Evolutionary conservation across 2,888 invertebrate species (phyloP).

Genomic region (Trichogramma dendrolimi): DNA sequence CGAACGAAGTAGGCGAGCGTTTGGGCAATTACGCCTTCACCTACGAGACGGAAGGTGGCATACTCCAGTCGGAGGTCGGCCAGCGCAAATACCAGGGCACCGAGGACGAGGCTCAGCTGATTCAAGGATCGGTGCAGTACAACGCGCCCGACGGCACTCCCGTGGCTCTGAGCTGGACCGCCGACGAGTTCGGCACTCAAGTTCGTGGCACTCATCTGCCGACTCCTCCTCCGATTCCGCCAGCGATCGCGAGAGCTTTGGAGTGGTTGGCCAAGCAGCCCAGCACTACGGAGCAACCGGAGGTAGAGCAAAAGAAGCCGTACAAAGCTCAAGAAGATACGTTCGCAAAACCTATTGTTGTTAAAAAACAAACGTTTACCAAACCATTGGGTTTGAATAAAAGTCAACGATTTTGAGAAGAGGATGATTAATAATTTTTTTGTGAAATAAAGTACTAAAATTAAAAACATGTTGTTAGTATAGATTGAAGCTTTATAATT

Average conservation of each 20-base stretch:
- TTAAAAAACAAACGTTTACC: slow-evolving; percentile 20
- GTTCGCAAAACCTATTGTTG: background rate
- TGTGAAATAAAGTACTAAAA: too few species aligned
- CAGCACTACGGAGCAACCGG: slow-evolving; percentile 42
- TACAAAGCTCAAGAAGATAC: background rate
- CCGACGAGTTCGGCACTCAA: slow-evolving; percentile 48
- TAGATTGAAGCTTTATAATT: too few species aligned
- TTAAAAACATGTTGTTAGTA: too few species aligned
- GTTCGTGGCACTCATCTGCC: slow-evolving; percentile 46
- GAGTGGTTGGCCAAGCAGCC: slow-evolving; percentile 50
- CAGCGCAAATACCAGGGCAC: slow-evolving; percentile 48
- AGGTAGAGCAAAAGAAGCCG: slow-evolving; percentile 1
- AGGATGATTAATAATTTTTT: too few species aligned
- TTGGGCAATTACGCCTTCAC: slow-evolving; percentile 46
- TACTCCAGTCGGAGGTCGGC: slow-evolving; percentile 45
- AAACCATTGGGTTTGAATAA: slow-evolving; percentile 21
- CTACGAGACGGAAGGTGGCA: slow-evolving; percentile 50
- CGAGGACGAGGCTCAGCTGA: slow-evolving; percentile 46
- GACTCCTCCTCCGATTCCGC: slow-evolving; percentile 49
- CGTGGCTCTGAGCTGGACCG: slow-evolving; percentile 49
- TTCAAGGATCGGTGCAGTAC: slow-evolving; percentile 50
- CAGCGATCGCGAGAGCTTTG: slow-evolving; percentile 46
- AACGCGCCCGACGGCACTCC: slow-evolving; percentile 50
- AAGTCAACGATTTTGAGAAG: too few species aligned
- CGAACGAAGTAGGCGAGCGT: slow-evolving; percentile 44